Conservation (phyloP, 2,797 vertebrate species). For the Hapalemur alaotrensis region DNA sequence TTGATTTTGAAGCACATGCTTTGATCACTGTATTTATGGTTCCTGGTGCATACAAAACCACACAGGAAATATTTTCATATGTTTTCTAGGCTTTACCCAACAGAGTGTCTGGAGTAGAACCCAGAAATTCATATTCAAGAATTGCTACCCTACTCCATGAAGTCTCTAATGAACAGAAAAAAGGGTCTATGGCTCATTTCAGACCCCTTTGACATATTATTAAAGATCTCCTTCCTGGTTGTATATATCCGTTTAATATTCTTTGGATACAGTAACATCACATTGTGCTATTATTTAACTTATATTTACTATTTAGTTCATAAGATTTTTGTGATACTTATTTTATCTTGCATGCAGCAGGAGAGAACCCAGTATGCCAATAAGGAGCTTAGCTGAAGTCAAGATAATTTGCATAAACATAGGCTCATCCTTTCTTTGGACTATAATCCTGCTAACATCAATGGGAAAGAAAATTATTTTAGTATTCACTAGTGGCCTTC, state of each 20-base stretch:
- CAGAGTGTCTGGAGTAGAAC: not conserved
- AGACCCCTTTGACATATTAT: not conserved
- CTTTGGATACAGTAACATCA: not conserved
- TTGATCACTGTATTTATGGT: not conserved
- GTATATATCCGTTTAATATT: not conserved
- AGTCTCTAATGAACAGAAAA: not conserved
- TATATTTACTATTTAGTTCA: not conserved
- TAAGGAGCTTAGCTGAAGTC: not conserved
- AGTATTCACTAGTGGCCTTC: not conserved
- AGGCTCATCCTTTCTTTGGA: not conserved
- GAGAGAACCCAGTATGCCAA: not conserved
- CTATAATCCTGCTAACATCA: not conserved
- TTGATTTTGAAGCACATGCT: not conserved
- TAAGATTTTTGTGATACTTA: not conserved
- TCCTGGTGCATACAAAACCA: not conserved
- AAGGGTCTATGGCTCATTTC: not conserved
- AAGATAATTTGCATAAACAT: not conserved
- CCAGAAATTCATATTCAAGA: not conserved
- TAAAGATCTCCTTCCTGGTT: not conserved
- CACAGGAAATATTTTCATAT: not conserved
- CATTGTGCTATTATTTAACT: not conserved
- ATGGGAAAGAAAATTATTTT: slow-evolving; percentile 9
- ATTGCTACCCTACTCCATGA: not conserved
- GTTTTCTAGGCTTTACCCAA: not conserved
- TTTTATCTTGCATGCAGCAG: not conserved